These are phyloP conservation scores for Lepus timidus DNA, from an alignment of 2,113 vertebrate species.

Conservation along the genomic window DNA sequence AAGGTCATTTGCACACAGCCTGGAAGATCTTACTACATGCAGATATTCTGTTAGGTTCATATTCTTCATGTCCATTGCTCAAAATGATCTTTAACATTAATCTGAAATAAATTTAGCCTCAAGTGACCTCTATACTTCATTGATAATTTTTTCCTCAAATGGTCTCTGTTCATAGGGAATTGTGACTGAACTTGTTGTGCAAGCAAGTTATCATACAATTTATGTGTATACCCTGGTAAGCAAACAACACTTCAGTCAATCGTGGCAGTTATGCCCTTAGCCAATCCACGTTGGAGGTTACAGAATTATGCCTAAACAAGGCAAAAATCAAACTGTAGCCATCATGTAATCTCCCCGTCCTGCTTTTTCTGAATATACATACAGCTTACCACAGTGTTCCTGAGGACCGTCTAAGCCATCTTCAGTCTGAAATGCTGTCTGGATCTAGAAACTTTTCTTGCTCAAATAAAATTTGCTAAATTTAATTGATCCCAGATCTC, in stretches of 20 bases:
- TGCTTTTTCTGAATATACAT: background rate
- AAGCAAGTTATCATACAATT: background rate
- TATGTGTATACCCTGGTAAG: background rate
- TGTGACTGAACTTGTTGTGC: background rate
- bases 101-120: background rate
- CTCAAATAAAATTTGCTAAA: background rate
- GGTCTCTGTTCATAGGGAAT: background rate
- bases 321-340: background rate
- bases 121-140: background rate
- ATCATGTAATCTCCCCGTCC: background rate
- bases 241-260: background rate
- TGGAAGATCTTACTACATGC: background rate
- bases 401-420: background rate
- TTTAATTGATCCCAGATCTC: background rate
- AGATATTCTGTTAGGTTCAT: background rate
- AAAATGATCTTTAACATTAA: background rate
- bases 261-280: background rate
- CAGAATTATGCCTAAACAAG: background rate
- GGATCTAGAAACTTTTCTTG: background rate
- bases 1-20: background rate
- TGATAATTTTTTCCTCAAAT: background rate
- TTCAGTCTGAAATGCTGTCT: background rate
- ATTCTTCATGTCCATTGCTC: background rate
- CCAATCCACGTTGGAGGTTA: background rate
- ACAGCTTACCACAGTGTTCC: background rate